A percentile compares a stretch with the other conserved stretches of the same genome.
These are phyloP conservation scores for Antedon mediterranea DNA, from an alignment of 53 echinoderm and acorn worm species.

Conservation along the genomic window DNA sequence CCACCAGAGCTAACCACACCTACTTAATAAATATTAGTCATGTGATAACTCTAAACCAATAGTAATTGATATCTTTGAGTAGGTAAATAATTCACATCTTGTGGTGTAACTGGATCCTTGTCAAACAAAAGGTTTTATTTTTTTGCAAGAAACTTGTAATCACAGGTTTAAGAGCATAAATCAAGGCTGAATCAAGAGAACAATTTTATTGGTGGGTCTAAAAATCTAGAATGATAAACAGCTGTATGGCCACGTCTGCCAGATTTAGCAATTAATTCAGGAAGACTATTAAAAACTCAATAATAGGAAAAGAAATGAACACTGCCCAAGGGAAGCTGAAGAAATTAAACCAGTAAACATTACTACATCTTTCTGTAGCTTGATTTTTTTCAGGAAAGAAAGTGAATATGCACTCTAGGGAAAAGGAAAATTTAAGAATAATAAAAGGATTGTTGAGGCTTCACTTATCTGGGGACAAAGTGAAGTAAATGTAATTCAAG, in stretches of 20 bases:
- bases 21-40: background rate
- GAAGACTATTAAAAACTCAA: background rate
- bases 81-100: background rate
- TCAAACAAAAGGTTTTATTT: background rate
- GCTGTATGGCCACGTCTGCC: background rate
- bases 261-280: background rate
- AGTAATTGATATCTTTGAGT: background rate
- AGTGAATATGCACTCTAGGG: background rate
- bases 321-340: no score
- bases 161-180: background rate
- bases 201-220: background rate
- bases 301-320: background rate
- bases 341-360: no score
- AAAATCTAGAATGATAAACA: background rate
- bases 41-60: background rate
- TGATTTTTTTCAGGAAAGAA: no score
- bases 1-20: background rate
- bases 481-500: no score
- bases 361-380: no score
- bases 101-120: background rate
- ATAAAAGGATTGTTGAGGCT: no score
- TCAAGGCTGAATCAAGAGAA: background rate
- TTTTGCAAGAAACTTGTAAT: background rate
- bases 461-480: no score
- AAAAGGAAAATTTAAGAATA: no score